These are phyloP conservation scores for Tonatia bakeri DNA, from an alignment of 2,113 vertebrate species.

Conservation along the genomic window DNA sequence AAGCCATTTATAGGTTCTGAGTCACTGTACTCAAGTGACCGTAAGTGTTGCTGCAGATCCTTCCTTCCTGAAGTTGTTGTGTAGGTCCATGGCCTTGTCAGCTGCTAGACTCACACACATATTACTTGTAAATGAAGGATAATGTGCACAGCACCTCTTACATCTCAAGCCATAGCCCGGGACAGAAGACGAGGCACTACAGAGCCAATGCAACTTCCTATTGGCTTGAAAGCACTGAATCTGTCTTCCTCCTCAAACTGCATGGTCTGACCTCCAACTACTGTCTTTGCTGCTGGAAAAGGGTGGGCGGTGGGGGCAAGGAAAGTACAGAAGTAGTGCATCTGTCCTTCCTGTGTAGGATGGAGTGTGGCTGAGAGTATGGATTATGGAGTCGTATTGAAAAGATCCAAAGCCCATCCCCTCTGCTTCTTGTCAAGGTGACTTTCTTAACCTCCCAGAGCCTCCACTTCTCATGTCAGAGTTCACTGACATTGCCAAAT, in stretches of 20 bases:
- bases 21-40: neutral
- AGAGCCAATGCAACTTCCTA: neutral
- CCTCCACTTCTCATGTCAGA: neutral
- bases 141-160: no score
- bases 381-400: neutral
- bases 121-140: neutral
- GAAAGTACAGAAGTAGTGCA: neutral
- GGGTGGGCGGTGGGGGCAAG: neutral
- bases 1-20: neutral
- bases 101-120: neutral
- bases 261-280: fast-evolving
- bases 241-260: neutral
- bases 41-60: fast-evolving
- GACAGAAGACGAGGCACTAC: neutral
- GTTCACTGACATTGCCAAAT: neutral
- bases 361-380: neutral
- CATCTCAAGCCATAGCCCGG: neutral
- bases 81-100: no score
- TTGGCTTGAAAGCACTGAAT: neutral
- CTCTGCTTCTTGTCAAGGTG: neutral
- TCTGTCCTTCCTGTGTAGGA: neutral
- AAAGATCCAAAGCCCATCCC: neutral
- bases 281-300: neutral
- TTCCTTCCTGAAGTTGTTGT: fast-evolving
- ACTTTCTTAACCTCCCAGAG: neutral